Conservation (phyloP, 2,797 vertebrate species). For the Leptodactylus fallax region DNA sequence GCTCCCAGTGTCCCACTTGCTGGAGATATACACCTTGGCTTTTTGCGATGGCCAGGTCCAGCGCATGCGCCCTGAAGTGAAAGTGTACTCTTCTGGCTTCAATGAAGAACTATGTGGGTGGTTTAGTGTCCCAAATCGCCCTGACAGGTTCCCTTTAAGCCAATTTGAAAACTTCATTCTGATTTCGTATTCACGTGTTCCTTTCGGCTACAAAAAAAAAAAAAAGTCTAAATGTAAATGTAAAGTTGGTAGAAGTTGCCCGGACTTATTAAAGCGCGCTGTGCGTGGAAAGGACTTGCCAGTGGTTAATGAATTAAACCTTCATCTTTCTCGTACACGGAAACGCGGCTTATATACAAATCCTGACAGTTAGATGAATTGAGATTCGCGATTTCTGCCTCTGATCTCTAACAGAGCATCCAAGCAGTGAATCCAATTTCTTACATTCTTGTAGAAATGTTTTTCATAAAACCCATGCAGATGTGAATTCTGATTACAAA, state of each 20-base stretch:
- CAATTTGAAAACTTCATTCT: neutral
- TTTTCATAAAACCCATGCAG: conserved; percentile 59
- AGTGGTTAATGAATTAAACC: conserved; percentile 35
- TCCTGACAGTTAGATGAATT: conserved; percentile 62
- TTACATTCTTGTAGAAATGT: conserved; percentile 59
- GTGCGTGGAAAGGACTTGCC: neutral
- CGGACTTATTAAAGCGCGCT: conserved; percentile 16
- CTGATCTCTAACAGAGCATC: conserved; percentile 59
- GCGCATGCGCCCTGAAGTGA: no score
- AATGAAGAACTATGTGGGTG: no score
- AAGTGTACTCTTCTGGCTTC: no score
- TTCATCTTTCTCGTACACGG: conserved; percentile 2
- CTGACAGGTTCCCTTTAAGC: neutral
- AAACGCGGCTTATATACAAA: conserved; percentile 47
- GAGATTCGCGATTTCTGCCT: conserved; percentile 56
- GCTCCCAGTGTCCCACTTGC: no score
- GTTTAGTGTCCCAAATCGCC: no score
- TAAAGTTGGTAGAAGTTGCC: conserved; percentile 31
- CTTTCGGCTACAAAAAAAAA: neutral
- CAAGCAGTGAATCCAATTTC: conserved; percentile 63
- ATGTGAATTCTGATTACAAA: conserved; percentile 59
- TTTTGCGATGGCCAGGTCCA: no score
- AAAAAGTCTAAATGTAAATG: conserved; percentile 3
- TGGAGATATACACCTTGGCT: no score
- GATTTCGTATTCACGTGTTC: neutral